These are phyloP conservation scores for Harpagoxenus sublaevis DNA, from an alignment of 2,888 invertebrate genomes.

Conservation along the genomic window DNA sequence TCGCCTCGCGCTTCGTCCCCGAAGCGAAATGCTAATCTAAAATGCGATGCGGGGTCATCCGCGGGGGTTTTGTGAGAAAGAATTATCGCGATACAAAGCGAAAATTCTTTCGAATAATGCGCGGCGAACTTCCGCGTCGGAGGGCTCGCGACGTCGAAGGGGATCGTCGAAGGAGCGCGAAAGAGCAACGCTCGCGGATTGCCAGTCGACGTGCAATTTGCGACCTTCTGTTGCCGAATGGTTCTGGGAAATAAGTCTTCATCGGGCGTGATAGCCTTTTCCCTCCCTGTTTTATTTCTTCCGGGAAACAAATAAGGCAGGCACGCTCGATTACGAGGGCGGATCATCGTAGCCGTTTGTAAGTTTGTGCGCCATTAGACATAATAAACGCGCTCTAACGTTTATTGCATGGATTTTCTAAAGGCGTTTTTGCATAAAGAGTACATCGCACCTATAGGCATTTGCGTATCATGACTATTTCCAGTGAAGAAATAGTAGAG, in stretches of 20 bases:
- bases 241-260: constrained; percentile 10
- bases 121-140: constrained; percentile 33
- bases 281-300: constrained; percentile 11
- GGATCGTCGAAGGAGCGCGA: constrained; percentile 31
- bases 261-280: constrained; percentile 16
- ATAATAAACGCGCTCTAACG: background rate
- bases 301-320: background rate
- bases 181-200: constrained; percentile 36
- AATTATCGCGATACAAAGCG: constrained; percentile 40
- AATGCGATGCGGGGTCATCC: constrained; percentile 26
- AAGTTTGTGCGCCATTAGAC: background rate
- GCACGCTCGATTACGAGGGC: background rate
- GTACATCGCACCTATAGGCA: constrained; percentile 33
- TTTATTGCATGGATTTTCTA: constrained; percentile 11
- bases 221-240: constrained; percentile 30
- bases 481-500: background rate
- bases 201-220: constrained; percentile 4
- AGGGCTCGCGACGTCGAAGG: constrained; percentile 16
- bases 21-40: constrained; percentile 48
- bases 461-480: background rate
- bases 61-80: constrained; percentile 43
- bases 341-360: background rate
- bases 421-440: background rate
- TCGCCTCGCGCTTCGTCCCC: constrained; percentile 34
- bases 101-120: constrained; percentile 46